These are phyloP conservation scores for Tenebrio molitor DNA, from an alignment of 1,140 invertebrate species.

Conservation along the genomic window DNA sequence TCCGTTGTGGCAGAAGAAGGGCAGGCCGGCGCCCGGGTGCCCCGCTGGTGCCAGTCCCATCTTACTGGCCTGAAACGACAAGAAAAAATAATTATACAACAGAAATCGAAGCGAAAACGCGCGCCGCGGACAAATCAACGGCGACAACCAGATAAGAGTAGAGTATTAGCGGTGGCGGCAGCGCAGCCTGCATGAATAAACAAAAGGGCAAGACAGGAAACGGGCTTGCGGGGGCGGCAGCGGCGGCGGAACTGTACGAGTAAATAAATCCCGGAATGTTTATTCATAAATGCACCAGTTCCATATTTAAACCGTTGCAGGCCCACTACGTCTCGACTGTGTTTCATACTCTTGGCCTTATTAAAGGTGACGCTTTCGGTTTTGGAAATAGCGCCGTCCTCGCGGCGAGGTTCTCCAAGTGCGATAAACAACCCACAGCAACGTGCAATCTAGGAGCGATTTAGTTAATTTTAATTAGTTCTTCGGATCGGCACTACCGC, in stretches of 20 bases:
- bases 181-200: conserved; percentile 58
- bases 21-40: conserved; percentile 77
- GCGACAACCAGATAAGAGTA: conserved; percentile 25
- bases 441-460: no score
- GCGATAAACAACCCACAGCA: conserved; percentile 13
- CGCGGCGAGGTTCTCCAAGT: no score
- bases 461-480: conserved; percentile 34
- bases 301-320: conserved; percentile 57
- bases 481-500: conserved; percentile 1
- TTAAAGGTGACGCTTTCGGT: no score
- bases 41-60: conserved; percentile 82
- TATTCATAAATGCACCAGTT: conserved; percentile 63
- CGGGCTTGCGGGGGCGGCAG: conserved; percentile 45
- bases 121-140: conserved; percentile 37
- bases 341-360: not conserved
- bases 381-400: no score
- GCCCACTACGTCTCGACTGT: not conserved
- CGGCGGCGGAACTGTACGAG: conserved; percentile 38
- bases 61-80: conserved; percentile 85
- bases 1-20: conserved; percentile 93
- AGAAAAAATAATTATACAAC: conserved; percentile 60
- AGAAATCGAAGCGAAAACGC: not conserved
- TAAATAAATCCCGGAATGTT: conserved; percentile 63
- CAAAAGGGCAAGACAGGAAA: conserved; percentile 60
- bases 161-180: not conserved